Evolutionary conservation across 2,888 invertebrate species (phyloP), one percentile per base, ranked within the genome.

Genomic region (Sphaeridia pumilis): DNA sequence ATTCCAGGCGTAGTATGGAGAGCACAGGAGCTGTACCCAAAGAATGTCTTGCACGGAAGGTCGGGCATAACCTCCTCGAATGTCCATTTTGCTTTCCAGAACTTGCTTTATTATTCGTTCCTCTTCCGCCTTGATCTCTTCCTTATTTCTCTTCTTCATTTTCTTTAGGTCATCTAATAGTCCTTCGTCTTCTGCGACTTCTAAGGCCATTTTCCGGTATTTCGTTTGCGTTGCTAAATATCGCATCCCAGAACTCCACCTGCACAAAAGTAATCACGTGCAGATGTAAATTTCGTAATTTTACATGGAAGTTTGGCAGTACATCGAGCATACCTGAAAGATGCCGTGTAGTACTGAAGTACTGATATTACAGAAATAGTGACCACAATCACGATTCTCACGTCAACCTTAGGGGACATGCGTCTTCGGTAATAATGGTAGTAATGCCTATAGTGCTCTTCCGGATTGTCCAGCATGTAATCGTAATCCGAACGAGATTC

Each of bases 401-500:
- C 87, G 71, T 94, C 93, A 3, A 94, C 88, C 72, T 90, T 88
- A 1, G 92, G 90, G 1, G 88, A 84, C 70, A 88, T 82, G 52
- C 87, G 78, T 53, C 87, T 76, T 31, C 87, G 74, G 71, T 92
- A 94, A 70, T 93, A 93, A 65, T 87, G 78, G 70, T 88, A 92
- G 71, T 89, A 90, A 74, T 90, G 86, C 27, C 84, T 82, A 71
- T 90, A 90, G 69, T 87, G 86, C 66, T 87, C 85, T 68, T 89
- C 87, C 2, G 93, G 93, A 73, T 94, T 85, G 69, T 94, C 93
- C 73, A 93, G 74, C 87, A 93, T 90, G 73, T 93, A 92, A 71
- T 93, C 87, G 69, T 93, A 93, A 70, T 93, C 90, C 12, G 77
- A 76, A 65, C 90, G 76, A 44, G 84, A 81, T 67, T 90, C 92